These are phyloP conservation scores for Papilio demoleus DNA, from an alignment of 2,888 invertebrate genomes.

Conservation along the genomic window DNA sequence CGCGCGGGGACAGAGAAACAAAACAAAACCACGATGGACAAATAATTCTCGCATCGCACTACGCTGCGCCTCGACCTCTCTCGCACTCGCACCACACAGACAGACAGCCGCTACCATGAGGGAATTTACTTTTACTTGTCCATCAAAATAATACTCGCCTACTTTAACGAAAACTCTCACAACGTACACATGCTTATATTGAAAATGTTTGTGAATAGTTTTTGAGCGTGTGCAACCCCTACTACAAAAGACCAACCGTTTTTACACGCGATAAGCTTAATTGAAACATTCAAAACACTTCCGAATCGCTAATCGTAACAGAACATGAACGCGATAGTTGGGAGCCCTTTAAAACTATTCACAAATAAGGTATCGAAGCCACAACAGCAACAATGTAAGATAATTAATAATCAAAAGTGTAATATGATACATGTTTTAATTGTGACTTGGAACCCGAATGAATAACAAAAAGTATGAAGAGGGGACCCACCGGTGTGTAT, in stretches of 20 bases:
- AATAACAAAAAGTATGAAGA: slow-evolving; percentile 75
- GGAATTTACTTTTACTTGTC: slow-evolving; percentile 81
- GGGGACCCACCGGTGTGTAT: slow-evolving; percentile 88
- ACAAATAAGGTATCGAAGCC: slow-evolving; percentile 81
- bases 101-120: slow-evolving; percentile 67
- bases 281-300: slow-evolving; percentile 53
- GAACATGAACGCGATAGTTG: slow-evolving; percentile 52
- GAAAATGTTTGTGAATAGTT: slow-evolving; percentile 83
- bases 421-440: slow-evolving; percentile 52
- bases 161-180: slow-evolving; percentile 72
- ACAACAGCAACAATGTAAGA: slow-evolving; percentile 62
- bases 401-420: slow-evolving; percentile 35
- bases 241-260: slow-evolving; percentile 41
- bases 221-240: slow-evolving; percentile 80
- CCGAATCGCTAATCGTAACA: slow-evolving; percentile 63
- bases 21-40: slow-evolving; percentile 84
- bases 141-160: slow-evolving; percentile 78
- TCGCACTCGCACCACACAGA: slow-evolving; percentile 42
- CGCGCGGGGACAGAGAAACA: slow-evolving; percentile 81
- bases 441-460: slow-evolving; percentile 79
- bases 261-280: slow-evolving; percentile 43
- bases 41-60: slow-evolving; percentile 66
- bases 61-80: slow-evolving; percentile 19
- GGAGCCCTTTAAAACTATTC: slow-evolving; percentile 83
- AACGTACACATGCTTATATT: slow-evolving; percentile 82